These are phyloP conservation scores for Camptogramma bilineatum DNA, from an alignment of 2,888 invertebrate genomes.

Conservation along the genomic window DNA sequence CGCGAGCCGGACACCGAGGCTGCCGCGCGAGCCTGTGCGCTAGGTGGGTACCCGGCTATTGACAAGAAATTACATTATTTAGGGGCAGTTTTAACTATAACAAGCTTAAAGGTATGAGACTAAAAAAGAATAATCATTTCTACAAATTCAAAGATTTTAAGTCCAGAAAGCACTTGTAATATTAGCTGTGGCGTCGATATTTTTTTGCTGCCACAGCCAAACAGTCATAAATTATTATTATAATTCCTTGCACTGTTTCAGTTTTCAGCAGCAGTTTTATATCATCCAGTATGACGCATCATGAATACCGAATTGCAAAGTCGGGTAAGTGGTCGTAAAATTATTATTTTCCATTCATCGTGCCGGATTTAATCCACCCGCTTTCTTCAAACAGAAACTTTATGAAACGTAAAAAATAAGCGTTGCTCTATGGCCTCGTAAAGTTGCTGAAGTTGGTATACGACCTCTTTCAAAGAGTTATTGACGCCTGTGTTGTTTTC, in stretches of 20 bases:
- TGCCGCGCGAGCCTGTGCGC: too few relatives aligned
- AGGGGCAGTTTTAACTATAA: too few relatives aligned
- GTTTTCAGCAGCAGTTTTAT: not conserved
- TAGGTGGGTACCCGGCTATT: too few relatives aligned
- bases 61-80: too few relatives aligned
- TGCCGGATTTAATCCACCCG: slow-evolving; percentile 19
- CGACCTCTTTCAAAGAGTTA: slow-evolving; percentile 31
- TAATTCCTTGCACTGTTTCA: not conserved
- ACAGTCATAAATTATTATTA: too few relatives aligned
- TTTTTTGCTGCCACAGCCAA: too few relatives aligned
- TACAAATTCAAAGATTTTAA: too few relatives aligned
- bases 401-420: slow-evolving; percentile 46
- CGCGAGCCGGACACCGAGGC: too few relatives aligned
- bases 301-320: slow-evolving; percentile 42
- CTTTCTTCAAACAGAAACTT: slow-evolving; percentile 34
- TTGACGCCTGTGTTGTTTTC: slow-evolving; percentile 16
- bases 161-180: too few relatives aligned
- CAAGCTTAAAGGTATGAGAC: too few relatives aligned
- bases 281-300: slow-evolving; percentile 22
- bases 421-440: slow-evolving; percentile 37
- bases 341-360: slow-evolving; percentile 48
- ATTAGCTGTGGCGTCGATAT: too few relatives aligned
- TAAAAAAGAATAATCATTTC: too few relatives aligned
- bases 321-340: slow-evolving; percentile 36
- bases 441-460: slow-evolving; percentile 38